These are phyloP conservation scores for Ginglymostoma cirratum DNA, from an alignment of 2,113 vertebrate genomes.

Conservation along the genomic window DNA sequence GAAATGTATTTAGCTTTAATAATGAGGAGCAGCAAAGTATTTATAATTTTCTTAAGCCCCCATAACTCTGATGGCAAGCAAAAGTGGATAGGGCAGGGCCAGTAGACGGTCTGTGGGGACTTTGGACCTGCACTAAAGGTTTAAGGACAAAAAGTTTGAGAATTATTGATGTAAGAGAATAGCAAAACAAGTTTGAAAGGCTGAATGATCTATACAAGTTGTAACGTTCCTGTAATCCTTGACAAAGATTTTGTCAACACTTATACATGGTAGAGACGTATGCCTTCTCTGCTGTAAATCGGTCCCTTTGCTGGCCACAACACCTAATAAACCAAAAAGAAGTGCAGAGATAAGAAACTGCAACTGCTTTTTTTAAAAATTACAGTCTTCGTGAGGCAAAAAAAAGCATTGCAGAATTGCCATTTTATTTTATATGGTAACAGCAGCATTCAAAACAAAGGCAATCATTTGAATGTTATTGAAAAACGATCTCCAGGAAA, in stretches of 20 bases:
- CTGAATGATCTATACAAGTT: background rate
- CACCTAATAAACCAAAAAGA: background rate
- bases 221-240: background rate
- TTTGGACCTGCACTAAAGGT: background rate
- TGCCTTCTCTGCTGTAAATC: background rate
- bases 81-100: background rate
- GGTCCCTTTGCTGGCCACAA: background rate
- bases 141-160: background rate
- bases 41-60: background rate
- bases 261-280: background rate
- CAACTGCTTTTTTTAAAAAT: background rate
- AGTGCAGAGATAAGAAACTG: background rate
- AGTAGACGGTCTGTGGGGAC: background rate
- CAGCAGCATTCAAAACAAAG: background rate
- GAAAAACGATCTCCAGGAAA: background rate
- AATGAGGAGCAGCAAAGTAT: too few species aligned
- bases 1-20: background rate
- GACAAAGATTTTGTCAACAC: background rate
- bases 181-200: background rate
- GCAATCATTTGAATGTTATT: background rate
- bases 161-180: background rate
- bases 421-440: background rate
- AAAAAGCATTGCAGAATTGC: background rate
- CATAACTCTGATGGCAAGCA: background rate
- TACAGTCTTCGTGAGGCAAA: background rate